Percentiles rank a stretch among this genome's conserved stretches.
Evolutionary conservation across 53 echinoderm and acorn worm genomes (phyloP).

Genomic region (Arbacia lixula): DNA sequence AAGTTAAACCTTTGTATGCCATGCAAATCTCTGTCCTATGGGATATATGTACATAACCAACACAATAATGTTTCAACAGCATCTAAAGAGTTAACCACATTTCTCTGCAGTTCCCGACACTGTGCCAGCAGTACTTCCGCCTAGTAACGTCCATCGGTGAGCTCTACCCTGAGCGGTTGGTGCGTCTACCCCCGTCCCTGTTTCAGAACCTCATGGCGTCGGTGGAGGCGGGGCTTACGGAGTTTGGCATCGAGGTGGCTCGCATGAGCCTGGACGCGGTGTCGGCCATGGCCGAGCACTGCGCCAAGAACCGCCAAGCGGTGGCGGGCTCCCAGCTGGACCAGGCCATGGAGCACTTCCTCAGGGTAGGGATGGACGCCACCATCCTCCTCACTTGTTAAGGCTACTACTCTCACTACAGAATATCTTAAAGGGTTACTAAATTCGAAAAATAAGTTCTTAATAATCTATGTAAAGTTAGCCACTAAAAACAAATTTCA

Average conservation of each 20-base stretch:
- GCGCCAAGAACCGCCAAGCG: slow-evolving; percentile 66
- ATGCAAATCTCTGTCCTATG: no score
- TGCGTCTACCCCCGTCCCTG: slow-evolving; percentile 66
- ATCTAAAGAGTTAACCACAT: no score
- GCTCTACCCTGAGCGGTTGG: slow-evolving; percentile 87
- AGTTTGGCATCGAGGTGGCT: slow-evolving; percentile 80
- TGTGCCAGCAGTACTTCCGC: slow-evolving; percentile 94
- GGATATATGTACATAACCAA: no score
- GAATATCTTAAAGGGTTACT: no score
- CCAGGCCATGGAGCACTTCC: slow-evolving; percentile 80
- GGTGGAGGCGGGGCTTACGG: slow-evolving; percentile 84
- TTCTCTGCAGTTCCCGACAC: slow-evolving; percentile 75
- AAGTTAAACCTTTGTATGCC: no score
- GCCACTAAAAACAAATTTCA: no score
- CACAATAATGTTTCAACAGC: no score
- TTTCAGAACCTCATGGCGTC: slow-evolving; percentile 96
- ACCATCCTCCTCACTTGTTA: no score
- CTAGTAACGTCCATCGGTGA: slow-evolving; percentile 96
- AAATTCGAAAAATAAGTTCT: no score
- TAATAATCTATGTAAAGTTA: no score
- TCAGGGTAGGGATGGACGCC: slow-evolving; percentile 78
- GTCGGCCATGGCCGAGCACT: slow-evolving; percentile 79
- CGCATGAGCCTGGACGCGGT: slow-evolving; percentile 92
- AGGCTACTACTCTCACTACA: no score
- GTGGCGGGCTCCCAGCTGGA: slow-evolving; percentile 68